Conservation (phyloP, 2,888 invertebrate genomes). For the Molanna angustata region DNA sequence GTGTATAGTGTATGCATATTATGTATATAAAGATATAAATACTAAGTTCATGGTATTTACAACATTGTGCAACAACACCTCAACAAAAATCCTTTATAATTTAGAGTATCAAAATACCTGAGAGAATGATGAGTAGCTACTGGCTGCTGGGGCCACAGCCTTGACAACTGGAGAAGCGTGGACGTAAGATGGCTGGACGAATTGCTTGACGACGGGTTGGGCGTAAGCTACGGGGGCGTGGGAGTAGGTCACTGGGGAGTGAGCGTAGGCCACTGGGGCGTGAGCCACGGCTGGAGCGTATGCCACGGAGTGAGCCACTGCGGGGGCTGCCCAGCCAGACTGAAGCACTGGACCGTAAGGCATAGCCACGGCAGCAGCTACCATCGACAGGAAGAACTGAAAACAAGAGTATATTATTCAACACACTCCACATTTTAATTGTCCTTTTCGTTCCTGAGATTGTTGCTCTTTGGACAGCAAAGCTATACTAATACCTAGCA, state of each 20-base stretch:
- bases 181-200: slow-evolving; percentile 17
- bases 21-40: too few species aligned
- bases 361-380: slow-evolving; percentile 45
- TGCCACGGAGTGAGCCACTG: slow-evolving; percentile 42
- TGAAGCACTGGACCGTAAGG: slow-evolving; percentile 39
- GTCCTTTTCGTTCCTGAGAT: too few species aligned
- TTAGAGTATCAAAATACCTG: slow-evolving; percentile 41
- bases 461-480: too few species aligned
- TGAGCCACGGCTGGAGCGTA: slow-evolving; percentile 42
- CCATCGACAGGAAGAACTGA: slow-evolving; percentile 45
- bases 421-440: too few species aligned
- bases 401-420: too few species aligned
- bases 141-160: slow-evolving; percentile 50
- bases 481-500: too few species aligned
- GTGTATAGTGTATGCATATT: too few species aligned
- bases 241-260: slow-evolving; percentile 31
- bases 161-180: slow-evolving; percentile 36
- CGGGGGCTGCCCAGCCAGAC: slow-evolving; percentile 35
- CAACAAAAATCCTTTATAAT: too few species aligned
- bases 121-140: slow-evolving; percentile 60
- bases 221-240: slow-evolving; percentile 29
- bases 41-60: too few species aligned
- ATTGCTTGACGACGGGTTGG: slow-evolving; percentile 27
- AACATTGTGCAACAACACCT: too few species aligned
- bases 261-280: slow-evolving; percentile 28